Conservation (phyloP, 2,797 vertebrate species). For the Heteromormyrus szaboi region DNA sequence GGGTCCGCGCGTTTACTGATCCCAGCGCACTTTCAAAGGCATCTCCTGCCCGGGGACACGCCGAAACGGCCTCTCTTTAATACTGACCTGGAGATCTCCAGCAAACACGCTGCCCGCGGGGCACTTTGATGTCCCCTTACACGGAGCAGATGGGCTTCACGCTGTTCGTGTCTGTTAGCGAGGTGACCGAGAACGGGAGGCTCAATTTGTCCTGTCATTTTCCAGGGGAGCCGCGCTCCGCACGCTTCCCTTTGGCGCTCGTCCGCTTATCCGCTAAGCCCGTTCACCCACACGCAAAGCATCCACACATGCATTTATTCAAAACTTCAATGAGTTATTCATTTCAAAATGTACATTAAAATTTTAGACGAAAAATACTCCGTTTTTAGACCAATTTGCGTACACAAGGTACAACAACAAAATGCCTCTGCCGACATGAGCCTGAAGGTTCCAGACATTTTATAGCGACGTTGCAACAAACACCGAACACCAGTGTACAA, state of each 20-base stretch:
- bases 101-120: not conserved
- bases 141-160: slow-evolving; percentile 1
- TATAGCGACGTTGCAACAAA: not conserved
- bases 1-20: not conserved
- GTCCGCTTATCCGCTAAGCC: not conserved
- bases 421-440: not conserved
- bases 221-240: not conserved
- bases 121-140: slow-evolving; percentile 4
- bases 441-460: not conserved
- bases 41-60: not conserved
- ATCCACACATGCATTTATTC: not conserved
- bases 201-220: slow-evolving; percentile 12
- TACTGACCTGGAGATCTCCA: slow-evolving; percentile 3
- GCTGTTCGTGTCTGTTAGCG: not conserved
- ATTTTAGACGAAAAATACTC: not conserved
- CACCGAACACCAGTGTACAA: not conserved
- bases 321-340: not conserved
- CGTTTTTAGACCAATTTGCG: not conserved
- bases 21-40: not conserved
- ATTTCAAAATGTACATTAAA: not conserved
- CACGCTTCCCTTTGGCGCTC: not conserved
- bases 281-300: not conserved
- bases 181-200: not conserved
- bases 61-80: not conserved
- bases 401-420: not conserved